phyloP scores from a whole-genome alignment of 2,888 invertebrate species.

The Biston betularia region DNA sequence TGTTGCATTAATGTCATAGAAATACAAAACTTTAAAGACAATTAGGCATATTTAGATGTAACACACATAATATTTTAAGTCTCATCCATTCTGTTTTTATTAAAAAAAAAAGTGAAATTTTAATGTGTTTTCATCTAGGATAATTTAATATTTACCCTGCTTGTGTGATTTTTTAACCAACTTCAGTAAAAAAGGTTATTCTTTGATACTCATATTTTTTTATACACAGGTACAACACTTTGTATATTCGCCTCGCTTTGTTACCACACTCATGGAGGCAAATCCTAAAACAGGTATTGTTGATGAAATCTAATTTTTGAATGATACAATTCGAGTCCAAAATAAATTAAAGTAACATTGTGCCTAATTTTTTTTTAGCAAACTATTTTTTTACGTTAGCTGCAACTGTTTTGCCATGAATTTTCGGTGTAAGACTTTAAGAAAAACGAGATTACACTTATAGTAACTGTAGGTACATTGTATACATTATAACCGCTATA shows the following conservation, averaged over 20 bases:
- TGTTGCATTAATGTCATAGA: too few species aligned
- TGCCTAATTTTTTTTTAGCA: neutral
- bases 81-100: too few species aligned
- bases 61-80: too few species aligned
- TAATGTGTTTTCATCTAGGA: too few species aligned
- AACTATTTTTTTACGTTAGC: neutral
- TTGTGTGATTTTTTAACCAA: too few species aligned
- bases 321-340: slow-evolving; percentile 1
- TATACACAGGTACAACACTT: neutral
- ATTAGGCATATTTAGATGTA: too few species aligned
- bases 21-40: too few species aligned
- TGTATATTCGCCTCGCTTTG: slow-evolving; percentile 4
- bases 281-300: neutral
- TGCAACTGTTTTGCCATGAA: neutral
- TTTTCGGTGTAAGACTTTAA: slow-evolving; percentile 1
- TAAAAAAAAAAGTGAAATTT: too few species aligned
- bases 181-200: too few species aligned
- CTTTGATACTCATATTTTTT: too few species aligned
- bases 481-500: slow-evolving; percentile 6
- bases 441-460: slow-evolving; percentile 19
- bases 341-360: slow-evolving; percentile 9
- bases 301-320: neutral
- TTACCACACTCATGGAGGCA: neutral
- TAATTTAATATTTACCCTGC: too few species aligned
- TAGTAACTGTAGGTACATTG: neutral